phyloP scores from a whole-genome alignment of 2,797 vertebrate species.

The Poecilia wingei region DNA sequence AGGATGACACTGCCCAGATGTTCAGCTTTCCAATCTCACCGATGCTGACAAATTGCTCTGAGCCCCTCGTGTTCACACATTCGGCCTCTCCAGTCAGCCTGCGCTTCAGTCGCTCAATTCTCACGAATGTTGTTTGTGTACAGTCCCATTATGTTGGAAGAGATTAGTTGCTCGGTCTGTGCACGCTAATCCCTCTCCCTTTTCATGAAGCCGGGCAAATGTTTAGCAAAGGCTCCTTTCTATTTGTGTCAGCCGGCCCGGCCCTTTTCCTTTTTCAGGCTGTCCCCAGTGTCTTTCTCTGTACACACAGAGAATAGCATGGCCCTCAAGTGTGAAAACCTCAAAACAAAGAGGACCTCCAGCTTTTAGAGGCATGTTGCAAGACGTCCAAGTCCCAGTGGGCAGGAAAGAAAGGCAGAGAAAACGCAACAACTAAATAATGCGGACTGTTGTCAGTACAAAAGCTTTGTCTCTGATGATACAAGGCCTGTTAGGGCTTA shows the following conservation, averaged over 20 bases:
- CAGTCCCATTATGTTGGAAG: conserved; percentile 81
- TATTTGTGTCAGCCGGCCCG: conserved; percentile 30
- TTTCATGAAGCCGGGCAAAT: conserved; percentile 65
- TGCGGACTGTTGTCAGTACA: conserved; percentile 52
- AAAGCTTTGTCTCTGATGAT: conserved; percentile 66
- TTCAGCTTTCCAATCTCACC: conserved; percentile 41
- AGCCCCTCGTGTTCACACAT: conserved; percentile 65
- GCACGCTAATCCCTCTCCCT: conserved; percentile 74
- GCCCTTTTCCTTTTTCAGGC: conserved; percentile 65
- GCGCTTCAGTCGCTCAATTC: conserved; percentile 62
- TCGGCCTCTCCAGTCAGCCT: conserved; percentile 56
- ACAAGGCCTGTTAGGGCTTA: conserved; percentile 63
- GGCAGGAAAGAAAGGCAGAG: conserved; percentile 55
- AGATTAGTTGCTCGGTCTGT: conserved; percentile 79
- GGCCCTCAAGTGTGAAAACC: conserved; percentile 78
- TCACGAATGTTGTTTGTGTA: conserved; percentile 80
- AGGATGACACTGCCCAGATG: conserved; percentile 30
- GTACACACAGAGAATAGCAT: conserved; percentile 71
- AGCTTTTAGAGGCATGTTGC: conserved; percentile 74
- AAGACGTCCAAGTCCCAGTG: conserved; percentile 71
- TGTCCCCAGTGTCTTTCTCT: conserved; percentile 58
- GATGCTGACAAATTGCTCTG: conserved; percentile 50
- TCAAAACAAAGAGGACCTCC: conserved; percentile 76
- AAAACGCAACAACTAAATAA: conserved; percentile 76
- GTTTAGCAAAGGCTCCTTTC: conserved; percentile 72